Percentiles rank a stretch among this genome's conserved stretches.
These are phyloP conservation scores for Oncorhynchus gorbuscha DNA, from an alignment of 2,113 vertebrate genomes.

Conservation along the genomic window DNA sequence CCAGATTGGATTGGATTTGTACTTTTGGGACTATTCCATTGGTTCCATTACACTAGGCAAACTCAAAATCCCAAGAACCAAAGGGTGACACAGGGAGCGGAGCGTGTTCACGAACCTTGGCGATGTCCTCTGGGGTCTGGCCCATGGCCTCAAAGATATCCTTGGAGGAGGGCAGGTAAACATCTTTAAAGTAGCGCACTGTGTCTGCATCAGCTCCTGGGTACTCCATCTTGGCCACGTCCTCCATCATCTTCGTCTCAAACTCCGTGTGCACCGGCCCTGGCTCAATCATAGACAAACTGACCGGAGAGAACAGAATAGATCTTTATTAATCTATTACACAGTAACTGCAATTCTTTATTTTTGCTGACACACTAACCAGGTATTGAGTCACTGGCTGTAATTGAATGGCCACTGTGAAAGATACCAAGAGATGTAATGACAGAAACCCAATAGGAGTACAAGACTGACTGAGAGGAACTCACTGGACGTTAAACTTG, in stretches of 20 bases:
- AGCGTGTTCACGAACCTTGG: constrained; percentile 65
- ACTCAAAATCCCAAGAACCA: not conserved
- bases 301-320: constrained; percentile 33
- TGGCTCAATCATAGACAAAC: constrained; percentile 81
- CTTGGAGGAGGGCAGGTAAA: constrained; percentile 77
- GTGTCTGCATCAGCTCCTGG: constrained; percentile 75
- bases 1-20: too few species aligned
- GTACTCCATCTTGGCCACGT: constrained; percentile 78
- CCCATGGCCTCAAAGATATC: constrained; percentile 82
- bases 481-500: constrained; percentile 90
- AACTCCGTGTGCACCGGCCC: constrained; percentile 83
- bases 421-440: constrained; percentile 12
- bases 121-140: constrained; percentile 77
- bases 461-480: constrained; percentile 14
- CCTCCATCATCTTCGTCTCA: constrained; percentile 81
- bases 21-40: too few species aligned
- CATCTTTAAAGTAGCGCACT: constrained; percentile 79
- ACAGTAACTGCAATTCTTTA: too few species aligned
- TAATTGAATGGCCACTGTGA: not conserved
- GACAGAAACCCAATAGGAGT: constrained; percentile 13
- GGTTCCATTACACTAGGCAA: too few species aligned
- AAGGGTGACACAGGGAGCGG: not conserved
- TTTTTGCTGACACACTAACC: too few species aligned
- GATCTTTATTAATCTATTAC: not conserved
- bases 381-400: too few species aligned